phyloP scores from a whole-genome alignment of 2,888 invertebrate species.

The Caenorhabditis becei region DNA sequence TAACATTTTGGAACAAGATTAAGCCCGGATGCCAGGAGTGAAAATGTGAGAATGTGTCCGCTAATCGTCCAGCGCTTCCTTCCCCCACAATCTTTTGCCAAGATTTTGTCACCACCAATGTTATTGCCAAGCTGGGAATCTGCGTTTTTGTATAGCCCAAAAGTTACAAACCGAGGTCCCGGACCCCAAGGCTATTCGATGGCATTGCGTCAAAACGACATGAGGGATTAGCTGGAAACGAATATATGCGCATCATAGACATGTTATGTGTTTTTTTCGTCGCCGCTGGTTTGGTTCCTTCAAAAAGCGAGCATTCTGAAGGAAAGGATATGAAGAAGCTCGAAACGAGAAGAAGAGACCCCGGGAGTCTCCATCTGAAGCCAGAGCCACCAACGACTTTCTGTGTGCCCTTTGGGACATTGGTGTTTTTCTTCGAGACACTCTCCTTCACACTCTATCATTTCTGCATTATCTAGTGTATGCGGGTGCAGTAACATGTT shows the following conservation, averaged over 20 bases:
- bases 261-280: slow-evolving; percentile 61
- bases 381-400: slow-evolving; percentile 50
- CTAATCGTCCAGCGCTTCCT: slow-evolving; percentile 40
- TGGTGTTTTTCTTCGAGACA: slow-evolving; percentile 58
- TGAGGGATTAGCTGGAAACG: slow-evolving; percentile 60
- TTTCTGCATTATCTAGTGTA: slow-evolving; percentile 59
- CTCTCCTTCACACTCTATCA: slow-evolving; percentile 61
- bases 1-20: slow-evolving; percentile 53
- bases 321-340: slow-evolving; percentile 57
- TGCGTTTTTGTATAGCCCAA: slow-evolving; percentile 3
- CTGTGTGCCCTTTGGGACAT: slow-evolving; percentile 53
- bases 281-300: slow-evolving; percentile 48
- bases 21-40: slow-evolving; percentile 42
- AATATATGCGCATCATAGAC: slow-evolving; percentile 61
- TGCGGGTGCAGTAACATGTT: slow-evolving; percentile 56
- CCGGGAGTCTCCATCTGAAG: slow-evolving; percentile 26
- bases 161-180: slow-evolving; percentile 32
- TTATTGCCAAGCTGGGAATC: neutral
- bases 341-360: slow-evolving; percentile 47
- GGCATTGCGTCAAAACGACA: slow-evolving; percentile 59
- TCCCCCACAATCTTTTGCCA: slow-evolving; percentile 14
- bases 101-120: slow-evolving; percentile 11
- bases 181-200: slow-evolving; percentile 43
- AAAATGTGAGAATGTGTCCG: slow-evolving; percentile 35
- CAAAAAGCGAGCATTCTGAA: slow-evolving; percentile 46